Conservation (phyloP, 2,113 vertebrate genomes). For the Poeciliopsis occidentalis region DNA sequence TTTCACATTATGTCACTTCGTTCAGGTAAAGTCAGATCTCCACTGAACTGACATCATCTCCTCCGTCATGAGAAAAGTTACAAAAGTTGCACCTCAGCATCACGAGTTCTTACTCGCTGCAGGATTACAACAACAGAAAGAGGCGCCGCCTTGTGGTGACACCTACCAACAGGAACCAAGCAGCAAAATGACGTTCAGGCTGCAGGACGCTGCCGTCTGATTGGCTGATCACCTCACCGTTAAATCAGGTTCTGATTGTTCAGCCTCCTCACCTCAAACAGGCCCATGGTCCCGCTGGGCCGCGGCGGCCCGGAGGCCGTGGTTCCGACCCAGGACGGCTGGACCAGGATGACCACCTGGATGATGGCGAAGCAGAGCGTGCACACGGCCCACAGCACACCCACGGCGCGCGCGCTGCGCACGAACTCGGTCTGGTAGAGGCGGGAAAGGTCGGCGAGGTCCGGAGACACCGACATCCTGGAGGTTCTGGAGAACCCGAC, state of each 20-base stretch:
- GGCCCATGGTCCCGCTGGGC: slow-evolving; percentile 79
- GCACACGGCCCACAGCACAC: slow-evolving; percentile 84
- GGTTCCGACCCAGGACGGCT: slow-evolving; percentile 85
- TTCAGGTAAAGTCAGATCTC: too few relatives aligned
- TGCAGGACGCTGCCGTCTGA: neutral
- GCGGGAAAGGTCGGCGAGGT: slow-evolving; percentile 73
- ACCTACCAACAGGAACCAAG: too few relatives aligned
- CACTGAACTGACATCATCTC: too few relatives aligned
- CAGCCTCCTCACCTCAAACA: slow-evolving; percentile 75
- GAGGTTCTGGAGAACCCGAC: too few relatives aligned
- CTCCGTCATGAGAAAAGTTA: too few relatives aligned
- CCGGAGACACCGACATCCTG: slow-evolving; percentile 65
- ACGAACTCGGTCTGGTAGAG: slow-evolving; percentile 87
- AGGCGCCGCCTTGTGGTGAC: too few relatives aligned
- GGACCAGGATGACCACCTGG: slow-evolving; percentile 83
- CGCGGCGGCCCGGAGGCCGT: slow-evolving; percentile 38
- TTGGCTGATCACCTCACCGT: neutral
- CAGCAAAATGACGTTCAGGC: too few relatives aligned
- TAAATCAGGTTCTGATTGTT: too few relatives aligned
- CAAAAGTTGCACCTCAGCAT: too few relatives aligned
- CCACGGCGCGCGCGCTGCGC: slow-evolving; percentile 82
- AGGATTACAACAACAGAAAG: too few relatives aligned
- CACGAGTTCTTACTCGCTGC: too few relatives aligned
- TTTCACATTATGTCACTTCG: too few relatives aligned
- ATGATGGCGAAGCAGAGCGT: slow-evolving; percentile 85